These are phyloP conservation scores for Drosophila suboccidentalis DNA, from an alignment of 2,888 invertebrate species.

Conservation along the genomic window DNA sequence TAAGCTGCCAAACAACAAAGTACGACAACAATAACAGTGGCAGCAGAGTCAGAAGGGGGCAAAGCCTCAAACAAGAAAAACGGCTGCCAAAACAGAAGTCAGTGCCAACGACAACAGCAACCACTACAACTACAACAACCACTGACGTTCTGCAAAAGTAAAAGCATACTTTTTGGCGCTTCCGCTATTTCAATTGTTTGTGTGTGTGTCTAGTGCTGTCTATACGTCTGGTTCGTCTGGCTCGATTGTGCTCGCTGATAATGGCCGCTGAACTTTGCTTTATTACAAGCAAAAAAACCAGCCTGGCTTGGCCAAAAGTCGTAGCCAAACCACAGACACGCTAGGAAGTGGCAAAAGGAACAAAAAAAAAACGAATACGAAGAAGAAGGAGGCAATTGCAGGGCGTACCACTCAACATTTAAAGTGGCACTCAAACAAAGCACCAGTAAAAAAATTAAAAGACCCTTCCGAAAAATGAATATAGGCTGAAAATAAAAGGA, in stretches of 20 bases:
- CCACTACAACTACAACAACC: slow-evolving; percentile 21
- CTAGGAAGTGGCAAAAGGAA: slow-evolving; percentile 54
- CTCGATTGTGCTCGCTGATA: slow-evolving; percentile 69
- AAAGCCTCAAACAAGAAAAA: slow-evolving; percentile 56
- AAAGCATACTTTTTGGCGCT: slow-evolving; percentile 66
- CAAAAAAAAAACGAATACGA: slow-evolving; percentile 16
- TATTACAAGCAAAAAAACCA: slow-evolving; percentile 62
- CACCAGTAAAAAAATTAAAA: slow-evolving; percentile 29
- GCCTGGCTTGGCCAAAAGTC: slow-evolving; percentile 46
- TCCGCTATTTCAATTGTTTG: slow-evolving; percentile 39
- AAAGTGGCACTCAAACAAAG: slow-evolving; percentile 70
- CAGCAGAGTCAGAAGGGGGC: background rate
- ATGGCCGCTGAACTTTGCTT: slow-evolving; percentile 72
- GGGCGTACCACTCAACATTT: slow-evolving; percentile 63
- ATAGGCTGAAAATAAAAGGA: slow-evolving; percentile 13
- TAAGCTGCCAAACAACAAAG: slow-evolving; percentile 68
- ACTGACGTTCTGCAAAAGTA: slow-evolving; percentile 57
- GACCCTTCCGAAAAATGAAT: background rate
- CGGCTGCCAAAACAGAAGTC: slow-evolving; percentile 56
- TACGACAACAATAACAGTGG: slow-evolving; percentile 32
- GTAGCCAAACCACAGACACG: slow-evolving; percentile 62
- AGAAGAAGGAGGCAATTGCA: slow-evolving; percentile 42
- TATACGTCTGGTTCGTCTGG: slow-evolving; percentile 54
- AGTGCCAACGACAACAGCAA: slow-evolving; percentile 33
- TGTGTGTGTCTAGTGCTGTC: slow-evolving; percentile 47